Conservation (phyloP, 2,113 vertebrate genomes). For the Hiodon alosoides region DNA sequence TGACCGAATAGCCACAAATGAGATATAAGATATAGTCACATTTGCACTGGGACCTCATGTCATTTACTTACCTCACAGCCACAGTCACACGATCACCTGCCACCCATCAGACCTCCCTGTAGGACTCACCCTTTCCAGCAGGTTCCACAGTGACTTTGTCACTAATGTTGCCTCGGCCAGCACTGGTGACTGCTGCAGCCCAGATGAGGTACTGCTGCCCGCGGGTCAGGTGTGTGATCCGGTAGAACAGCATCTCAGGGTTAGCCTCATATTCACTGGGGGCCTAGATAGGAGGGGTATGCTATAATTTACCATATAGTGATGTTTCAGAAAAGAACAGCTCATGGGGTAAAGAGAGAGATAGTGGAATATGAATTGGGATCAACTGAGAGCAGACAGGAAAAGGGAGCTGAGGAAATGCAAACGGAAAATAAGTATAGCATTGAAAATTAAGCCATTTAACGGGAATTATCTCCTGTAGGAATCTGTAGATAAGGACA, state of each 20-base stretch:
- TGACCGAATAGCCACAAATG: no score
- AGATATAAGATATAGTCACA: no score
- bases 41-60: no score
- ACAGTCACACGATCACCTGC: no score
- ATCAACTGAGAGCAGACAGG: no score
- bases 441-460: no score
- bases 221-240: conserved; percentile 86
- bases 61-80: no score
- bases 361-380: not conserved
- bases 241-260: conserved; percentile 86
- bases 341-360: not conserved
- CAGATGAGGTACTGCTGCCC: conserved; percentile 94
- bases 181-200: conserved; percentile 92
- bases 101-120: not conserved
- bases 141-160: conserved; percentile 94
- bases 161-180: conserved; percentile 88
- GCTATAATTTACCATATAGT: fast-evolving
- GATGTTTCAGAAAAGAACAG: no score
- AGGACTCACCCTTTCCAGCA: conserved; percentile 78
- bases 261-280: conserved; percentile 96
- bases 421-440: no score
- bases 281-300: conserved; percentile 53
- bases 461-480: no score
- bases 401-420: no score
- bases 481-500: not conserved